A percentile compares a stretch with the other conserved stretches of the same genome.
These are phyloP conservation scores for Myiagra hebetior DNA, from an alignment of 2,113 vertebrate genomes.

Conservation along the genomic window DNA sequence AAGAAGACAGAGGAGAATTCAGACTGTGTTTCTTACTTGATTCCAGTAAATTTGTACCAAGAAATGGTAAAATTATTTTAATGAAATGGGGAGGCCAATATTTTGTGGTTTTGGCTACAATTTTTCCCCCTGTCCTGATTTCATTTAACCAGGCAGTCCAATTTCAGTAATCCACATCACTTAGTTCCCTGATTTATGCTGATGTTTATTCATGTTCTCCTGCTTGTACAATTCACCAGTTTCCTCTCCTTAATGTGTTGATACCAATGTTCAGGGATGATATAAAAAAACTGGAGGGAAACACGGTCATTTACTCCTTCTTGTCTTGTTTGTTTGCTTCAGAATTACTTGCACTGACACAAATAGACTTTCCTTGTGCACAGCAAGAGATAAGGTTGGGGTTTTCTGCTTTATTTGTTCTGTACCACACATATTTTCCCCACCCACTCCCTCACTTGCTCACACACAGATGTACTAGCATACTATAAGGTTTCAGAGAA, in stretches of 20 bases:
- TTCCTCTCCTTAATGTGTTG: neutral
- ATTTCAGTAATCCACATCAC: neutral
- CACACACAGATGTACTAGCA: neutral
- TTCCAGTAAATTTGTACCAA: slow-evolving; percentile 9
- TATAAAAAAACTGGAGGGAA: neutral
- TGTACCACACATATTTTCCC: slow-evolving; percentile 51
- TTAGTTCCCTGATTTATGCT: neutral
- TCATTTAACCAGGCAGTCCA: neutral
- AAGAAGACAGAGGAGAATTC: neutral
- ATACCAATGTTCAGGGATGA: neutral
- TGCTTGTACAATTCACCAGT: neutral
- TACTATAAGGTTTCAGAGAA: slow-evolving; percentile 43
- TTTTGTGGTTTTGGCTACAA: neutral
- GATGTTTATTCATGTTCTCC: neutral
- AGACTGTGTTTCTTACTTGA: neutral
- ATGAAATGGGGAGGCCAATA: neutral
- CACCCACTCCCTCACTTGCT: slow-evolving; percentile 43
- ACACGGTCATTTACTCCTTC: neutral
- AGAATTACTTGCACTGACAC: neutral
- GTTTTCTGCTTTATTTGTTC: slow-evolving; percentile 49
- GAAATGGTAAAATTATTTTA: neutral
- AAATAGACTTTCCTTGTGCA: slow-evolving; percentile 15
- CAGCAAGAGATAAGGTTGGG: slow-evolving; percentile 5
- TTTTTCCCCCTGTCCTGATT: neutral
- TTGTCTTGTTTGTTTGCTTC: slow-evolving; percentile 15